Evolutionary conservation across 2,888 invertebrate genomes (phyloP).

Genomic region (Hydraecia micacea): DNA sequence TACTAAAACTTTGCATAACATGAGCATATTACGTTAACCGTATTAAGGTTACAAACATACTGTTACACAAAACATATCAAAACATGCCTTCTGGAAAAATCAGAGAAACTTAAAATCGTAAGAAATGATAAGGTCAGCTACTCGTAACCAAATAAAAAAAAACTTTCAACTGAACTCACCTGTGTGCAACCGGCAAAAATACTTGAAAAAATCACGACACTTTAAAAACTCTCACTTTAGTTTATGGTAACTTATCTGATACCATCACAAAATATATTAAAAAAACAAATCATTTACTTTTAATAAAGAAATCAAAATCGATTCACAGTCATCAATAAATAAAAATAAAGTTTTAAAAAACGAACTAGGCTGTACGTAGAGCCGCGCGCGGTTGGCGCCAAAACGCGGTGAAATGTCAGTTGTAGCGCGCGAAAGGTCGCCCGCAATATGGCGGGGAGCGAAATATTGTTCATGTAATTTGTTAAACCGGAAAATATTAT

Average conservation of each 20-base stretch:
- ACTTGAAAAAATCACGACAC: slow-evolving; percentile 40
- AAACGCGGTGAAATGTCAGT: slow-evolving; percentile 84
- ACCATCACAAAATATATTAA: slow-evolving; percentile 13
- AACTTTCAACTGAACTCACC: slow-evolving; percentile 46
- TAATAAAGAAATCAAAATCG: slow-evolving; percentile 16
- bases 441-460: slow-evolving; percentile 74
- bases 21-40: slow-evolving; percentile 9
- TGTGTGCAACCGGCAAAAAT: slow-evolving; percentile 38
- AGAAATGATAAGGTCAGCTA: slow-evolving; percentile 33
- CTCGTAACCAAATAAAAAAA: slow-evolving; percentile 17
- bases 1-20: slow-evolving; percentile 5
- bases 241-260: slow-evolving; percentile 3
- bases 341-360: slow-evolving; percentile 22
- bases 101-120: slow-evolving; percentile 24
- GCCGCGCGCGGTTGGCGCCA: slow-evolving; percentile 77
- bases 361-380: slow-evolving; percentile 29
- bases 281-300: slow-evolving; percentile 3
- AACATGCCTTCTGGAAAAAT: background rate
- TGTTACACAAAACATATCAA: slow-evolving; percentile 21
- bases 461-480: slow-evolving; percentile 64
- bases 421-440: slow-evolving; percentile 77
- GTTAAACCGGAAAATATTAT: slow-evolving; percentile 63
- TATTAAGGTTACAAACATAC: background rate
- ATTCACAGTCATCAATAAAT: slow-evolving; percentile 27
- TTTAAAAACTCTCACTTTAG: slow-evolving; percentile 40